Base-by-base conservation (phyloP, 2,797 vertebrate genomes). In the Aselliscus stoliczkanus region DNA sequence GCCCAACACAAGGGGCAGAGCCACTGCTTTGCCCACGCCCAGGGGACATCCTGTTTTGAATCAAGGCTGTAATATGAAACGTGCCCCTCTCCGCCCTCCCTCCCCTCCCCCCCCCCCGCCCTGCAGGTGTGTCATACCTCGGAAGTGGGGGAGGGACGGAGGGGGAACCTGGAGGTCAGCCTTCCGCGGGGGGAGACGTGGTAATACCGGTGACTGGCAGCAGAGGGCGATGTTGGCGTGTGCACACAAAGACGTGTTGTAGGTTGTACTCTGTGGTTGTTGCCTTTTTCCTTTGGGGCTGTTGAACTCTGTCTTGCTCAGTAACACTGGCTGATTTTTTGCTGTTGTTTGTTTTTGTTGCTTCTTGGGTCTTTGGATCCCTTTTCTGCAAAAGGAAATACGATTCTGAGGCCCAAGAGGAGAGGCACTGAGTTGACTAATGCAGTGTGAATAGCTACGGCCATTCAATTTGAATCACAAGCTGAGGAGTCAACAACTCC, bases 191-290 rank as follows among this genome's bases (percentile, higher is more conserved):
- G 31, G 4, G 20, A 34, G n/a, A 13, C 0, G 2, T 27, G 56
- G 93, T n/a, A 56, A 52, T 96, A 42, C 96, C 72, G 72, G n/a
- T 1, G 52, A 42, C 13, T 13, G 80, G 73, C 97, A 96, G 97
- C 94, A 98, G 97, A 96, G 96, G 97, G 97, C 67, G 18, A 37
- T 92, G 89, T 94, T 93, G 94, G 10, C 13, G 44, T 90, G 47
- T 52, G 31, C 82, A 82, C 73, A 54, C 21, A 80, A 73, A 77
- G 88, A 62, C 31, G 77, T 72, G 7, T 23, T 23, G 54, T 4
- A 80, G 94, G 44, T 15, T 7, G 82, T 67, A 56, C 87, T 42
- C 67, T 65, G 86, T 76, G 94, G 95, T 96, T 25, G 81, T 60
- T 34, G 62, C 12, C 18, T 72, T 96, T 93, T 95, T 50, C 60